Evolutionary conservation across 2,888 invertebrate genomes (phyloP).

Genomic region (Galerucella calmariensis): DNA sequence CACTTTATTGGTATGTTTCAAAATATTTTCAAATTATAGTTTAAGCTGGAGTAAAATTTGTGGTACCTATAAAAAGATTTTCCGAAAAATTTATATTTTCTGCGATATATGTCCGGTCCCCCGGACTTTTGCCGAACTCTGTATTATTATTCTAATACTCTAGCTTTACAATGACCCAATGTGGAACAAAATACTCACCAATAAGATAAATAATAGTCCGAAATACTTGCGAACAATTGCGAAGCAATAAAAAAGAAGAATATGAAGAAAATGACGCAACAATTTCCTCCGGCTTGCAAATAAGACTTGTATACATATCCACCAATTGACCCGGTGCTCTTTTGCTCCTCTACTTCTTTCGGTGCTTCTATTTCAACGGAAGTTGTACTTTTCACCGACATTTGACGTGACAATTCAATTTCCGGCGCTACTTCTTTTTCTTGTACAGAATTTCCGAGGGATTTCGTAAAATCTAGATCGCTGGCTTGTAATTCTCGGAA

Average conservation of each 20-base stretch:
- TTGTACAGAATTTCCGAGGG: constrained; percentile 69
- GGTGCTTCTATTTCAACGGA: constrained; percentile 63
- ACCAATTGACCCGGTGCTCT: constrained; percentile 70
- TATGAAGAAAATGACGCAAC: constrained; percentile 72
- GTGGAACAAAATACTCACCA: constrained; percentile 76
- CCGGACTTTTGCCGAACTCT: no score
- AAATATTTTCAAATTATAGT: no score
- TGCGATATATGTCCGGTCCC: no score
- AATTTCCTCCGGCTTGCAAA: constrained; percentile 79
- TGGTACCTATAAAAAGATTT: no score
- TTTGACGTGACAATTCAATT: constrained; percentile 57
- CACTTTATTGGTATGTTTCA: no score
- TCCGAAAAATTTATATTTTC: no score
- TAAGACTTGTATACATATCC: constrained; percentile 75
- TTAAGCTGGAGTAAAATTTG: no score
- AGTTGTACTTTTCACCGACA: constrained; percentile 68
- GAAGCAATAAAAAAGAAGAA: constrained; percentile 74
- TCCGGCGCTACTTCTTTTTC: constrained; percentile 58
- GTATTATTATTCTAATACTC: no score
- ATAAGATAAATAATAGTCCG: constrained; percentile 84
- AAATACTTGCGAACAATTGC: constrained; percentile 80
- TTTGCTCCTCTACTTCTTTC: constrained; percentile 69
- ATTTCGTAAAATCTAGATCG: constrained; percentile 81
- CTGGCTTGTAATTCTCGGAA: constrained; percentile 78
- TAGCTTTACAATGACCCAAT: no score